Evolutionary conservation across 2,113 vertebrate genomes (phyloP).

Genomic region (Falcunculus frontatus): DNA sequence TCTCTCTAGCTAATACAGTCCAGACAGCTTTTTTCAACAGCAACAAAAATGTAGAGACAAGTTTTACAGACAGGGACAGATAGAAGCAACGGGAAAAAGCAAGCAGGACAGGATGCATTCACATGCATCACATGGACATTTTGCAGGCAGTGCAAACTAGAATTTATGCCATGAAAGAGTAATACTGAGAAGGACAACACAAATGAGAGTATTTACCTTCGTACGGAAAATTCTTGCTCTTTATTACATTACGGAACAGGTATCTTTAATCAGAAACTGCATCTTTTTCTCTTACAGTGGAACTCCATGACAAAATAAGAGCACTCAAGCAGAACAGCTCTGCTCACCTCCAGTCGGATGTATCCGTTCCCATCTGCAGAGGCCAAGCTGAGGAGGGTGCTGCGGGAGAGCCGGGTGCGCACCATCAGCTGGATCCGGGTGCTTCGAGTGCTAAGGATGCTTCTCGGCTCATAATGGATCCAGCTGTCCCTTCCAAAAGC

Average conservation of each 20-base stretch:
- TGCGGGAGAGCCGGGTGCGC: constrained; percentile 74
- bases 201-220: not conserved
- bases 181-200: not conserved
- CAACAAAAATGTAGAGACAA: not conserved
- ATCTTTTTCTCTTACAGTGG: not conserved
- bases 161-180: not conserved
- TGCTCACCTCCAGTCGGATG: constrained; percentile 78
- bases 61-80: not conserved
- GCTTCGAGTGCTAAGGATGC: constrained; percentile 56
- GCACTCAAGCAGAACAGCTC: not conserved
- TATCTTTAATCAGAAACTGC: not conserved
- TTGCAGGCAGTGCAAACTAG: not conserved
- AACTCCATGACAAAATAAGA: not conserved
- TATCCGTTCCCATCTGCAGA: constrained; percentile 67
- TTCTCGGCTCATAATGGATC: constrained; percentile 76
- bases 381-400: constrained; percentile 76
- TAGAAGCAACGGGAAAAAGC: not conserved
- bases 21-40: not conserved
- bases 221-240: not conserved
- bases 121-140: not conserved
- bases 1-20: not conserved
- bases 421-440: constrained; percentile 78
- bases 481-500: constrained; percentile 79
- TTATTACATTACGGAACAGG: not conserved
- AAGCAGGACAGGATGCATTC: not conserved